Conservation (phyloP, 2,888 invertebrate genomes). For the Brachycybe producta region DNA sequence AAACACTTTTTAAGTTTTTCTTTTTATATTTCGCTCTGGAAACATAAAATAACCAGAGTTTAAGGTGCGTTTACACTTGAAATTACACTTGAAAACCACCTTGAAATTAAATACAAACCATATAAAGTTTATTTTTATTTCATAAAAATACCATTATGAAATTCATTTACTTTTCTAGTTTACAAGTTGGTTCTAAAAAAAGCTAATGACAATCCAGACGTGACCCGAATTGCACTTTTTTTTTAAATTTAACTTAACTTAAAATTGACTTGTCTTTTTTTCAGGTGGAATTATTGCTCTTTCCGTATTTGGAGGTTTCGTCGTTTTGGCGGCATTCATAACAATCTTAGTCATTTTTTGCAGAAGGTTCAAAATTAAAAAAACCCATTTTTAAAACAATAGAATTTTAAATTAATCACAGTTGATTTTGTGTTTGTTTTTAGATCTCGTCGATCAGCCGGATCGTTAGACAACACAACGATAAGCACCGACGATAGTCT, state of each 20-base stretch:
- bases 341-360: slow-evolving; percentile 78
- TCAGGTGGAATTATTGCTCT: slow-evolving; percentile 69
- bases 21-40: too few species aligned
- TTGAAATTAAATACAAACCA: too few species aligned
- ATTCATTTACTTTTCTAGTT: neutral
- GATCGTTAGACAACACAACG: slow-evolving; percentile 79
- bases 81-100: too few species aligned
- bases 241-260: too few species aligned
- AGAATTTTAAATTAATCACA: too few species aligned
- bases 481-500: slow-evolving; percentile 72
- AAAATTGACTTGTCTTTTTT: slow-evolving; percentile 8
- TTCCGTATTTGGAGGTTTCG: slow-evolving; percentile 80
- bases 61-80: too few species aligned
- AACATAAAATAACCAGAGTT: too few species aligned
- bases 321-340: slow-evolving; percentile 74
- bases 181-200: neutral
- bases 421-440: neutral
- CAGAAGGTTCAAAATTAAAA: slow-evolving; percentile 52
- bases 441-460: slow-evolving; percentile 57
- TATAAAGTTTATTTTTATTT: too few species aligned
- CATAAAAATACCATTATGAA: too few species aligned
- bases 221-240: too few species aligned
- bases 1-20: too few species aligned
- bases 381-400: neutral
- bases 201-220: too few species aligned